phyloP scores from a whole-genome alignment of 2,888 invertebrate genomes.

The Serripes groenlandicus region DNA sequence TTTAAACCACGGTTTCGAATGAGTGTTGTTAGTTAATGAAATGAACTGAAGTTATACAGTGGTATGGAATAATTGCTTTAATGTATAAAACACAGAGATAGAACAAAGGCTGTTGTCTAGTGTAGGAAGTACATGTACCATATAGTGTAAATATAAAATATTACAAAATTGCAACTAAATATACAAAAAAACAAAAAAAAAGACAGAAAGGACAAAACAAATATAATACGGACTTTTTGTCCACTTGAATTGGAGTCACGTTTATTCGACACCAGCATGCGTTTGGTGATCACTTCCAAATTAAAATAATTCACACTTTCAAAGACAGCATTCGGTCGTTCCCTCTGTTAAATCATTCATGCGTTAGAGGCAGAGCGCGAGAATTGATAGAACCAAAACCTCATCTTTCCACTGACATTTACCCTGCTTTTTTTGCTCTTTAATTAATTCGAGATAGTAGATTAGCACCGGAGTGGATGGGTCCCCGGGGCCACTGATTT shows the following conservation, averaged over 20 bases:
- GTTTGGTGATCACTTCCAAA: constrained; percentile 2
- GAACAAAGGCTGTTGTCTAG: no score
- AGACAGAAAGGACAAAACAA: no score
- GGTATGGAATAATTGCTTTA: no score
- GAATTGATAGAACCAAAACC: constrained; percentile 31
- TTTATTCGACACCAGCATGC: constrained; percentile 12
- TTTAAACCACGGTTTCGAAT: no score
- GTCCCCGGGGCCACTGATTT: constrained; percentile 48
- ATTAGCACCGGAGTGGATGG: constrained; percentile 28
- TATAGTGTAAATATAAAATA: no score
- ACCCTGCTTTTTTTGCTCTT: constrained; percentile 36
- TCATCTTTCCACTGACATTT: constrained; percentile 31
- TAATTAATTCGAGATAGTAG: constrained; percentile 59
- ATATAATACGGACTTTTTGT: no score
- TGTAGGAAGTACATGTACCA: no score
- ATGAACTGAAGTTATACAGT: no score
- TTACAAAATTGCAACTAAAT: no score
- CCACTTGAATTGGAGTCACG: neutral
- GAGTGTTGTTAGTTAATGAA: no score
- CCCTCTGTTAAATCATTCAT: constrained; percentile 40
- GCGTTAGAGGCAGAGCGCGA: constrained; percentile 28
- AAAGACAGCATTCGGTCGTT: constrained; percentile 5
- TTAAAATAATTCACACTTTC: constrained; percentile 26
- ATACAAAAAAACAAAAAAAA: no score
- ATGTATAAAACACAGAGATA: no score